Evolutionary conservation across 2,888 invertebrate species (phyloP).

Genomic region (Coenonympha glycerion): DNA sequence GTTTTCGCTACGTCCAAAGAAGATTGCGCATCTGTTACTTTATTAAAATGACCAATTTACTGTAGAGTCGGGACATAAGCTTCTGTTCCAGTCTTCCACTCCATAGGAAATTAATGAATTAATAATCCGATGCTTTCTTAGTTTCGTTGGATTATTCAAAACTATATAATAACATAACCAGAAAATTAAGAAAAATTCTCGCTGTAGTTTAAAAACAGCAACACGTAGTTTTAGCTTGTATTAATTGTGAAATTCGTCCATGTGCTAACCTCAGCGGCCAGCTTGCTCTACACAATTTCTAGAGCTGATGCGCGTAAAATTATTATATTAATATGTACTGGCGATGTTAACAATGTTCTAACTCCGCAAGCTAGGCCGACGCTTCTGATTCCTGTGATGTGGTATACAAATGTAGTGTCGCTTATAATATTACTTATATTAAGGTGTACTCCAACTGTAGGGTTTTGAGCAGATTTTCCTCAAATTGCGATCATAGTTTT

Average conservation of each 20-base stretch:
- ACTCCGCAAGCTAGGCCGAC: not conserved
- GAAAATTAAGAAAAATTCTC: too few relatives aligned
- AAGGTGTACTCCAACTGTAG: not conserved
- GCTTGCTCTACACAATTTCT: not conserved
- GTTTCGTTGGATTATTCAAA: not conserved
- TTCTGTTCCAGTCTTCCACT: slow-evolving; percentile 39
- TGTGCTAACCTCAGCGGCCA: slow-evolving; percentile 14
- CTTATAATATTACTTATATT: not conserved
- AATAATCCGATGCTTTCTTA: too few relatives aligned
- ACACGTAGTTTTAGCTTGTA: not conserved
- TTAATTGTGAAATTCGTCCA: slow-evolving; percentile 15
- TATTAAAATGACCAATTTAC: slow-evolving; percentile 41
- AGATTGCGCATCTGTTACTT: not conserved
- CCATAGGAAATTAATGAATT: not conserved
- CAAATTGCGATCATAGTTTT: slow-evolving; percentile 37
- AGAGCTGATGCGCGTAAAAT: not conserved
- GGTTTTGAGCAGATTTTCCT: slow-evolving; percentile 33
- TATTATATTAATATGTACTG: too few relatives aligned
- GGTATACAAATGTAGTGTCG: not conserved
- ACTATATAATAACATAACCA: not conserved
- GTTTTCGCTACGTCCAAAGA: not conserved
- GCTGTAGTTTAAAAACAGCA: not conserved
- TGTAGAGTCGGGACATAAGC: slow-evolving; percentile 30
- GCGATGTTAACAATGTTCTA: not conserved
- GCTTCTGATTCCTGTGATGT: slow-evolving; percentile 6